Percentiles rank a stretch among this genome's conserved stretches.
phyloP scores from a whole-genome alignment of 2,113 vertebrate genomes.

The Callipepla squamata region DNA sequence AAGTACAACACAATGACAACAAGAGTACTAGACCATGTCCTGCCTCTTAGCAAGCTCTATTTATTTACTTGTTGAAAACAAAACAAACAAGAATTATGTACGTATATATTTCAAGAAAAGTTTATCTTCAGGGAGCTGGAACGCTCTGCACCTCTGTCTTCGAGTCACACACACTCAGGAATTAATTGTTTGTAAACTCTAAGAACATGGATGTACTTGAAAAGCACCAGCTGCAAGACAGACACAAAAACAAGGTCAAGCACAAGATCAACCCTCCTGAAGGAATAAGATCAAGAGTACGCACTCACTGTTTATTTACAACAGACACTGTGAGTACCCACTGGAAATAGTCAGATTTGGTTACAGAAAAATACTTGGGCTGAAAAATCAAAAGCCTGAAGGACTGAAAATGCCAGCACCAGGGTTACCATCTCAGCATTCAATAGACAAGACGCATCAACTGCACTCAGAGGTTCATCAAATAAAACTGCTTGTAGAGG shows the following conservation, averaged over 20 bases:
- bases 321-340: neutral
- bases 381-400: neutral
- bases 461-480: neutral
- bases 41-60: neutral
- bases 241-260: neutral
- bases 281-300: neutral
- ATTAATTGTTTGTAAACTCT: neutral
- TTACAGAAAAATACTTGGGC: neutral
- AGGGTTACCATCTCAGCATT: neutral
- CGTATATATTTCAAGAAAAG: neutral
- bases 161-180: neutral
- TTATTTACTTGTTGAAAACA: neutral
- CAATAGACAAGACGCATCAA: neutral
- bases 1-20: neutral
- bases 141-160: rapidly evolving
- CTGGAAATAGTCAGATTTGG: neutral
- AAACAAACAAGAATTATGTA: neutral
- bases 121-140: neutral
- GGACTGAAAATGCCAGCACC: neutral
- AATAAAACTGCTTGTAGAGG: neutral
- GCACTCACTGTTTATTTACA: neutral
- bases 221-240: constrained; percentile 5
- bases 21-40: neutral
- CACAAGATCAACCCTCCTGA: neutral
- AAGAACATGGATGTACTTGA: neutral